phyloP scores from a whole-genome alignment of 2,797 vertebrate species.

The Dermochelys coriacea region DNA sequence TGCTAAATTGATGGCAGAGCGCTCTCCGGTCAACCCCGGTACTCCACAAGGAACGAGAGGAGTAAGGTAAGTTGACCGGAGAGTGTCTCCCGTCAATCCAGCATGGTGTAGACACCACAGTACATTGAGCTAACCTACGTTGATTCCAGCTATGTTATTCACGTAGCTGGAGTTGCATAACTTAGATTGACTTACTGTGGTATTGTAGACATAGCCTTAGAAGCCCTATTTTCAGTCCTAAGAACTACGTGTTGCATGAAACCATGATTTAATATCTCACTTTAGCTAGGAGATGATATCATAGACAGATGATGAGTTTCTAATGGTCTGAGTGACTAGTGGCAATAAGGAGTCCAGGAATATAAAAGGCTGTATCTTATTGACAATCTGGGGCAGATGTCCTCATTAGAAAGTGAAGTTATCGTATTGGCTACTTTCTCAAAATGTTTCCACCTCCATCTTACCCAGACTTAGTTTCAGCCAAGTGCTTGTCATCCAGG shows the following conservation, averaged over 20 bases:
- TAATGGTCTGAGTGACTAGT: not conserved
- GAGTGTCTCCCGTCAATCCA: too few species aligned
- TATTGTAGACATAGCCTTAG: too few species aligned
- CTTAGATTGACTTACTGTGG: too few species aligned
- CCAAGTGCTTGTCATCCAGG: not conserved
- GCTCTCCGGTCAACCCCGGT: too few species aligned
- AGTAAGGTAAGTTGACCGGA: too few species aligned
- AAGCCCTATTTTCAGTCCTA: not conserved
- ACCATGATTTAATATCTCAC: not conserved
- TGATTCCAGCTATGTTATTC: too few species aligned
- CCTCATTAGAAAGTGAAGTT: not conserved
- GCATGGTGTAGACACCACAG: too few species aligned
- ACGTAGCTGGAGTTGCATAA: too few species aligned
- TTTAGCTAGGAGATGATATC: not conserved
- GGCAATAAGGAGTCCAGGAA: not conserved
- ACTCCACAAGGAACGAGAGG: too few species aligned
- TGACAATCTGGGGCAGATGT: not conserved
- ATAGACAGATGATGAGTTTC: not conserved
- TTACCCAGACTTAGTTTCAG: not conserved
- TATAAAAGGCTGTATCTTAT: not conserved
- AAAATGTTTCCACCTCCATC: not conserved
- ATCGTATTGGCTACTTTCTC: not conserved
- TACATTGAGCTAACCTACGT: too few species aligned
- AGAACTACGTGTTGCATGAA: not conserved
- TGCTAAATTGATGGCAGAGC: too few species aligned